Conservation (phyloP, 2,113 vertebrate species). For the Prinia subflava region DNA sequence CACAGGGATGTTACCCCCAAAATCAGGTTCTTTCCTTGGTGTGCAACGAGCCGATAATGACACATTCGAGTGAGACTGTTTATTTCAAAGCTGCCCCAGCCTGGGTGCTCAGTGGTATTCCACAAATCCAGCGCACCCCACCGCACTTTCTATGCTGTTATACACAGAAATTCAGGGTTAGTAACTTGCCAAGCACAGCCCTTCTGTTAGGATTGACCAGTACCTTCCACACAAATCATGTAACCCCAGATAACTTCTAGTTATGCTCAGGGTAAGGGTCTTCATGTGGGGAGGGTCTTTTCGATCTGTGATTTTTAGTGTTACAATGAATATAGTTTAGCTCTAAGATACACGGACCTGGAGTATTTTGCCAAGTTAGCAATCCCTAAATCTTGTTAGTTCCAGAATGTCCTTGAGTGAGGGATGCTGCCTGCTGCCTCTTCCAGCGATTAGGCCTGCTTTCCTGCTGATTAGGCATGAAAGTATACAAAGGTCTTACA, state of each 20-base stretch:
- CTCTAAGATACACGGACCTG: neutral
- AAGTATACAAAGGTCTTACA: neutral
- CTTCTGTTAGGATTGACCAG: neutral
- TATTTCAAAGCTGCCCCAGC: neutral
- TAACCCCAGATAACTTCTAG: neutral
- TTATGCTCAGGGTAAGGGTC: neutral
- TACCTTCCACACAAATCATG: neutral
- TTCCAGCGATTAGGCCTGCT: neutral
- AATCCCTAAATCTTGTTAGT: neutral
- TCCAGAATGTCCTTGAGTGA: neutral
- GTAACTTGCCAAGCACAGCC: neutral
- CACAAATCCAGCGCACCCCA: neutral
- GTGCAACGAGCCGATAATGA: neutral
- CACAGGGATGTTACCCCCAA: rapidly evolving
- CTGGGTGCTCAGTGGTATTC: neutral
- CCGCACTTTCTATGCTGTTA: too few relatives aligned
- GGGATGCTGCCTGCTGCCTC: neutral
- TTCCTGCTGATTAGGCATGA: neutral
- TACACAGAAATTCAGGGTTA: too few relatives aligned
- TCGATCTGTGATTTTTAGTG: neutral
- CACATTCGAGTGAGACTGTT: neutral
- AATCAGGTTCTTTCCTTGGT: neutral
- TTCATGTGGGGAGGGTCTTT: neutral
- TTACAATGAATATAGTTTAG: neutral
- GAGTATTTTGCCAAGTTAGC: neutral